These are phyloP conservation scores for Agriotes lineatus DNA, from an alignment of 2,888 invertebrate genomes.

Conservation along the genomic window DNA sequence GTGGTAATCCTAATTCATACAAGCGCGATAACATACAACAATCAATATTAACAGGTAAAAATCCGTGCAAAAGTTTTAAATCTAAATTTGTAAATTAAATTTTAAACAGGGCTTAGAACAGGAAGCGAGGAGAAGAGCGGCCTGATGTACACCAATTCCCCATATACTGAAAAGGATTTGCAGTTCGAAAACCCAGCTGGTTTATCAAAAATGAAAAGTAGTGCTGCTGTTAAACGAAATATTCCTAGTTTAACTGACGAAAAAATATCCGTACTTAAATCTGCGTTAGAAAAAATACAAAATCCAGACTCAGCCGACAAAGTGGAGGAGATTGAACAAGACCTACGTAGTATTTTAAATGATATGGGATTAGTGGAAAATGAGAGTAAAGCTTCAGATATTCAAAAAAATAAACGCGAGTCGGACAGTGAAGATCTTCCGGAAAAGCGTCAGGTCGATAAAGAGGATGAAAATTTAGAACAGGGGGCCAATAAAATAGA, in stretches of 20 bases:
- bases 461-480: constrained; percentile 54
- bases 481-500: constrained; percentile 51
- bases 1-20: neutral
- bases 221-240: constrained; percentile 2
- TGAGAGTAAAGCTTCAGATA: neutral
- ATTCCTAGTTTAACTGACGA: constrained; percentile 17
- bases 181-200: neutral
- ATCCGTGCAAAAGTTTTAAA: no score
- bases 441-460: constrained; percentile 40
- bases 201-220: neutral
- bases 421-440: neutral
- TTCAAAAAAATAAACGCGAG: constrained; percentile 23
- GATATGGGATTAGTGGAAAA: constrained; percentile 52
- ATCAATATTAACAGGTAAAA: neutral
- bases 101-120: no score
- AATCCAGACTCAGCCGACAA: constrained; percentile 37
- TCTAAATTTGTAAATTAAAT: no score
- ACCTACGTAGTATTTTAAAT: constrained; percentile 49
- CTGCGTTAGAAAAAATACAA: constrained; percentile 29
- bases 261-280: constrained; percentile 30
- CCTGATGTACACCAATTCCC: no score
- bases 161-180: neutral
- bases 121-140: no score
- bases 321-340: constrained; percentile 51
- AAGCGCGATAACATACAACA: constrained; percentile 7